Evolutionary conservation across 2,113 vertebrate species (phyloP).

Genomic region (Phrynosoma blainvillii): DNA sequence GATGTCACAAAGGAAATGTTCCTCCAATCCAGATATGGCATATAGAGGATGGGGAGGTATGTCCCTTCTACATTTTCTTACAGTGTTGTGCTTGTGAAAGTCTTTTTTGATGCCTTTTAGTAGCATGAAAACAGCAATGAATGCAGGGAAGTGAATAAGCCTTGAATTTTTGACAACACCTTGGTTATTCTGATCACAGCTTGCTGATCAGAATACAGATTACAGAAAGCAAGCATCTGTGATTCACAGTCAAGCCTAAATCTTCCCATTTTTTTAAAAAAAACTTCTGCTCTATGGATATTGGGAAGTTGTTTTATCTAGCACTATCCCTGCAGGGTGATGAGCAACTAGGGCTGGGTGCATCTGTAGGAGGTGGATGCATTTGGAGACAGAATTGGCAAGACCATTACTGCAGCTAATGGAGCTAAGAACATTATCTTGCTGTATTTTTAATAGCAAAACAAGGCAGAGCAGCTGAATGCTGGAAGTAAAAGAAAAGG

Average conservation of each 20-base stretch:
- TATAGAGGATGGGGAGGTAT: background rate
- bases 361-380: conserved; percentile 21
- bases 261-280: conserved; percentile 73
- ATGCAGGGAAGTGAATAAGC: conserved; percentile 83
- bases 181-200: conserved; percentile 90
- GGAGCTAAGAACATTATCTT: conserved; percentile 38
- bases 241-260: conserved; percentile 71
- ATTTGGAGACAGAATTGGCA: conserved; percentile 27
- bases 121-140: conserved; percentile 61
- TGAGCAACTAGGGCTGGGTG: background rate
- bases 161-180: conserved; percentile 92
- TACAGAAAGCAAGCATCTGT: conserved; percentile 72
- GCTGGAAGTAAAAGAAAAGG: conserved; percentile 30
- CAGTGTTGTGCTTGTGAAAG: conserved; percentile 19
- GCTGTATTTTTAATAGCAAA: conserved; percentile 41
- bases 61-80: background rate
- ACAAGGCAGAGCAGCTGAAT: conserved; percentile 3
- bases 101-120: conserved; percentile 71
- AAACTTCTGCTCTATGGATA: conserved; percentile 37
- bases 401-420: conserved; percentile 25
- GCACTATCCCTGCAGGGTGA: background rate
- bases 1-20: background rate
- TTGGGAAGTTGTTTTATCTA: conserved; percentile 18
- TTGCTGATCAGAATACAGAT: conserved; percentile 79
- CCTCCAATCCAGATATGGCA: background rate